phyloP scores from a whole-genome alignment of 2,797 vertebrate genomes.

The Megalops cyprinoides region DNA sequence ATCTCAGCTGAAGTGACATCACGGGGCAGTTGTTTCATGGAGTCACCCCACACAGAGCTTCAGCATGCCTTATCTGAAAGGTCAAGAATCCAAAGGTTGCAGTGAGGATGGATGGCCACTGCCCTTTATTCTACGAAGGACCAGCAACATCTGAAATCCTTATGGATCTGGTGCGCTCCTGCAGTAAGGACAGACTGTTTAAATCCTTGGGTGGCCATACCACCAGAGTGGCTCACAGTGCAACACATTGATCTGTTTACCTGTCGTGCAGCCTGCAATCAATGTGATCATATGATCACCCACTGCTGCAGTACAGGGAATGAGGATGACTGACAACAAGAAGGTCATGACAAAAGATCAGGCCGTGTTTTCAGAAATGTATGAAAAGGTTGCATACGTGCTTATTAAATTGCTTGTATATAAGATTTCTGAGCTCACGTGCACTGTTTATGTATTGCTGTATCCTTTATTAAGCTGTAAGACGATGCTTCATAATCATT shows the following conservation, averaged over 20 bases:
- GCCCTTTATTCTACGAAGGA: not conserved
- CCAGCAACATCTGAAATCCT: not conserved
- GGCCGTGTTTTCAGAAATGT: not conserved
- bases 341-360: not conserved
- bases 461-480: not conserved
- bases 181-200: not conserved
- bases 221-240: not conserved
- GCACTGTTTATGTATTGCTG: not conserved
- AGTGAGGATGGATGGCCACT: not conserved
- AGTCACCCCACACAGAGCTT: not conserved
- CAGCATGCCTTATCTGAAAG: not conserved
- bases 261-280: not conserved
- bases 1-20: too few species aligned
- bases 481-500: too few species aligned
- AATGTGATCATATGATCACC: not conserved
- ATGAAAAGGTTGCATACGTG: not conserved
- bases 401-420: not conserved
- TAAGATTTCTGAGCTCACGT: not conserved
- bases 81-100: too few species aligned
- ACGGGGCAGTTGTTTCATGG: not conserved
- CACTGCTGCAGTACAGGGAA: not conserved
- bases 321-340: not conserved
- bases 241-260: not conserved
- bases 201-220: not conserved
- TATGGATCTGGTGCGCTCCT: not conserved